Conservation (phyloP, 2,888 invertebrate species). For the Drosophila rubida region DNA sequence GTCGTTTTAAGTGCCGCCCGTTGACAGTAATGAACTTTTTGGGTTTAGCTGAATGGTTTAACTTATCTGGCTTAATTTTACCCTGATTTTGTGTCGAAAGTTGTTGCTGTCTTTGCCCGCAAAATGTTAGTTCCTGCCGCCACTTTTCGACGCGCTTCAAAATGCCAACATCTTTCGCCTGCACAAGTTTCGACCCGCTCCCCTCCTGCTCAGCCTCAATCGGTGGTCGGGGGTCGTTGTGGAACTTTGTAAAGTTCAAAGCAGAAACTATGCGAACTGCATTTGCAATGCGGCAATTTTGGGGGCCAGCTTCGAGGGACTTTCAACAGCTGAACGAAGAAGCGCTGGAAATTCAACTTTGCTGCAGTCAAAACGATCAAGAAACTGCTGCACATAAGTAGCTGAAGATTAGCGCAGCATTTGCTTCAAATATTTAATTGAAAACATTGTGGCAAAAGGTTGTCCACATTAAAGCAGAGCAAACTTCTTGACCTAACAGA, state of each 20-base stretch:
- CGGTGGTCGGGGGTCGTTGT: background rate
- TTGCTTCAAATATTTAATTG: background rate
- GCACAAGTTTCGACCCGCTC: slow-evolving; percentile 29
- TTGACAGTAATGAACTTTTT: slow-evolving; percentile 40
- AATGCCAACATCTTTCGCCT: slow-evolving; percentile 34
- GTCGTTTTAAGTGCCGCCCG: slow-evolving; percentile 27
- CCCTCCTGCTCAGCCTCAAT: background rate
- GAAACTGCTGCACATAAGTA: slow-evolving; percentile 2
- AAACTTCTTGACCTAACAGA: too few species aligned
- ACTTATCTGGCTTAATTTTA: slow-evolving; percentile 24
- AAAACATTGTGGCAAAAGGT: background rate
- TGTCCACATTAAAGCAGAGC: background rate
- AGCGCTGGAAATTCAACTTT: slow-evolving; percentile 20
- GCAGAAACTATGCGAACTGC: slow-evolving; percentile 62
- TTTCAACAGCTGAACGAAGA: slow-evolving; percentile 10
- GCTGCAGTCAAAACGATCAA: background rate
- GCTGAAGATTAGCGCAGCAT: background rate
- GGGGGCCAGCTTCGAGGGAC: slow-evolving; percentile 7
- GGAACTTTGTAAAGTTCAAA: slow-evolving; percentile 62
- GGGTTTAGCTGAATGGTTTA: slow-evolving; percentile 1
- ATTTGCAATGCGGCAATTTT: slow-evolving; percentile 70
- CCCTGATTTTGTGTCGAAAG: slow-evolving; percentile 38
- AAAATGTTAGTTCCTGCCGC: slow-evolving; percentile 18
- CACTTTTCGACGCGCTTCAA: slow-evolving; percentile 14
- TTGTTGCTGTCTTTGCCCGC: slow-evolving; percentile 18